Base-by-base conservation (phyloP, 2,797 vertebrate genomes). In the Rachycentron canadum region DNA sequence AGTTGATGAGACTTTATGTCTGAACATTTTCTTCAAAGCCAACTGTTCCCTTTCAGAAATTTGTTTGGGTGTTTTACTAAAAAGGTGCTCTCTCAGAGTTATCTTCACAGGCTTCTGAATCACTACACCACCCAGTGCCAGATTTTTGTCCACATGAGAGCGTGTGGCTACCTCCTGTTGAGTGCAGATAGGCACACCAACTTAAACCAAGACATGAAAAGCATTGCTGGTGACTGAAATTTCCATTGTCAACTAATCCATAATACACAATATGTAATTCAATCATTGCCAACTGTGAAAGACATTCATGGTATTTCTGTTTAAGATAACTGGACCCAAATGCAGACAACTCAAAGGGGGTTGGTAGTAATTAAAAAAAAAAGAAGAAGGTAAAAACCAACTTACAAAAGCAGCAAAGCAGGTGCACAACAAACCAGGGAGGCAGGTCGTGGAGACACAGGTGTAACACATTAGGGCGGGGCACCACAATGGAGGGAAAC, bases 1-100 rank as follows among this genome's bases (percentile, higher is more conserved):
- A 26, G 25, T 7, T 69, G 62, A 80, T 60, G 70, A 68, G 41
- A 70, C 79, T 69, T 57, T 19, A 16, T 12, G 8, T 76, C 74
- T 17, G 16, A 78, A 3, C 67, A 1, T 64, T 30, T 70, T 34
- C 49, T 64, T 74, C 52, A 68, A 58, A 34, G 47, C 67, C 65
- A 57, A 43, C 62, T 57, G 43, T 28, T 78, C 61, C 34, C 58
- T 30, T 38, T 67, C 43, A 23, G 32, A 64, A 69, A 34, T 58
- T 38, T 74, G 69, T 73, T 59, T 70, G 38, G 41, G 13, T 17
- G 62, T 59, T 55, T 69, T 40, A 8, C 58, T 78, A 12, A 72
- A 45, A 72, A 70, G 72, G 25, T 77, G 0, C 50, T 63, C 62
- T 21, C 28, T 63, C 25, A 1, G 25, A 58, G 55, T 60, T 41